Base-by-base conservation (phyloP, 2,797 vertebrate species). In the Dendrocincla fuliginosa region DNA sequence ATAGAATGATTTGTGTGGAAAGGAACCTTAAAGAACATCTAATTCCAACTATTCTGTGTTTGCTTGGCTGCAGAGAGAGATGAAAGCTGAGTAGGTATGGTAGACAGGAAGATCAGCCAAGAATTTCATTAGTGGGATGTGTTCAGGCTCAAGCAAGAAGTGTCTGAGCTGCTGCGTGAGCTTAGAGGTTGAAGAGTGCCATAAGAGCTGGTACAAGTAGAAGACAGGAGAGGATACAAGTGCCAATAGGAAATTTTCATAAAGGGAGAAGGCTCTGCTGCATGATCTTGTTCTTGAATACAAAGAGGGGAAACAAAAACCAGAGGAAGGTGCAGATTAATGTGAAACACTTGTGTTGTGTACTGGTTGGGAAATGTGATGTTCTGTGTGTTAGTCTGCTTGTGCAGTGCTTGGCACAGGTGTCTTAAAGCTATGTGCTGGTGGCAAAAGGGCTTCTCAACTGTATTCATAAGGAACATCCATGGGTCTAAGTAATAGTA, bases 211-310 rank as follows among this genome's bases (percentile, higher is more conserved):
- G 24, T 46, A 49, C 0, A 2, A 59, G 30, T 10, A 46, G 22
- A 30, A 41, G 16, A 33, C 30, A 32, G 33, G 16, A 73, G 3
- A 11, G 28, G 6, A 22, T 24, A 37, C 0, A 1, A 10, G 1
- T 32, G 19, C 18, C 17, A 35, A 6, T 8, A 32, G 30, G 57
- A 65, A 86, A 46, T 13, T 53, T 67, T 60, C 16, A 2, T 20
- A 35, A 46, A 4, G 11, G 8, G 6, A 6, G 59, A 22, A 77
- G 79, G 6, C 11, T 77, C 23, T 89, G 46, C 37, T 56, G 13
- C 3, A 3, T 53, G 27, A 32, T 57, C 37, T 69, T 53, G 25
- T 35, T 77, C 52, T 74, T 80, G 56, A 77, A 32, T 61, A 27
- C 2, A 52, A n/a, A 12, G 8, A 56, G 1, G 4, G 4, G 17